Conservation (phyloP, 2,888 invertebrate species). For the Tetragonula carbonaria region DNA sequence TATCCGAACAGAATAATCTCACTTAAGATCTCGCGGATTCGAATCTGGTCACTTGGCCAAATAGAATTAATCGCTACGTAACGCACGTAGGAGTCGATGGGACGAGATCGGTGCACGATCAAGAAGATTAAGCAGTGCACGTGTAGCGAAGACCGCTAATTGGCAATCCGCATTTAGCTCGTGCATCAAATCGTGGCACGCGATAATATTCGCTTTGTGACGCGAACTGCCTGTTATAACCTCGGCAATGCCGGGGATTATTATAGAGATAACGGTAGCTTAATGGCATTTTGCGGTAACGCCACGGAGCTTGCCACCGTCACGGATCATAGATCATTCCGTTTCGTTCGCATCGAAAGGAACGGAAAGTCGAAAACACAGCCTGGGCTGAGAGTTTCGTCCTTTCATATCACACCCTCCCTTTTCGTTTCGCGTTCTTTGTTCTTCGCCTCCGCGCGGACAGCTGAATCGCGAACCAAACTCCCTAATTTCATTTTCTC, state of each 20-base stretch:
- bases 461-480: no score
- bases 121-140: slow-evolving; percentile 39
- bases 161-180: slow-evolving; percentile 63
- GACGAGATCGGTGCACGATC: slow-evolving; percentile 24
- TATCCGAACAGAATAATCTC: no score
- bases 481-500: not conserved
- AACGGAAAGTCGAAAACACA: not conserved
- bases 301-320: slow-evolving; percentile 37
- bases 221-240: slow-evolving; percentile 46
- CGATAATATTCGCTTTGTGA: slow-evolving; percentile 65
- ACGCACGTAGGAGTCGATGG: not conserved
- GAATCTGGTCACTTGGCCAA: not conserved
- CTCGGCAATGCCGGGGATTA: slow-evolving; percentile 54
- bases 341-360: not conserved
- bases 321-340: not conserved
- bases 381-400: not conserved
- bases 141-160: slow-evolving; percentile 56
- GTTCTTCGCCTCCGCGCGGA: not conserved
- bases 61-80: not conserved
- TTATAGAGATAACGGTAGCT: slow-evolving; percentile 68
- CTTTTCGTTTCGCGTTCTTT: not conserved
- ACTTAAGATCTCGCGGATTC: not conserved
- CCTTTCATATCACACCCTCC: not conserved
- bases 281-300: slow-evolving; percentile 65
- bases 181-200: slow-evolving; percentile 55